These are phyloP conservation scores for Cephalopholis sonnerati DNA, from an alignment of 2,113 vertebrate genomes.

Conservation along the genomic window DNA sequence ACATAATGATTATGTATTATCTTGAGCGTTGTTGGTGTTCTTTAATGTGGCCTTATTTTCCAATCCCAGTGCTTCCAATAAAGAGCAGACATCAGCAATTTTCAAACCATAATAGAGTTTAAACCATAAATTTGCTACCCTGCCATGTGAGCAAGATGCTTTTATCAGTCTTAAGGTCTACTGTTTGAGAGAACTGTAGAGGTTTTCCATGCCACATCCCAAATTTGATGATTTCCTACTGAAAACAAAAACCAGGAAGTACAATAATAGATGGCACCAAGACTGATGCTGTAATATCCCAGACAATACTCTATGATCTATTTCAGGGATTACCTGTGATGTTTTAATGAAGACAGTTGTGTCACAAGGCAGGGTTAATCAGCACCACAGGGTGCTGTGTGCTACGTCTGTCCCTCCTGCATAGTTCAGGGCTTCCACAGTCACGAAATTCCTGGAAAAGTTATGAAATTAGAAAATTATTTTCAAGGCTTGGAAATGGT, in stretches of 20 bases:
- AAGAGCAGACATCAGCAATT: conserved; percentile 75
- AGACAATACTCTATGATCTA: conserved; percentile 14
- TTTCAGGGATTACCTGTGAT: background rate
- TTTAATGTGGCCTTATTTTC: conserved; percentile 75
- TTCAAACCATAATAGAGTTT: conserved; percentile 69
- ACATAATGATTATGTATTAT: conserved; percentile 66
- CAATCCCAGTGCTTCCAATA: conserved; percentile 57
- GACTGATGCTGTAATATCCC: conserved; percentile 20
- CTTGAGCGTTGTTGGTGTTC: conserved; percentile 48
- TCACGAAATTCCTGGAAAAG: too few relatives aligned
- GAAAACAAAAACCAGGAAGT: conserved; percentile 32
- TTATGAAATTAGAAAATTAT: too few relatives aligned
- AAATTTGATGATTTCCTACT: conserved; percentile 52
- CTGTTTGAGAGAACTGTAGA: conserved; percentile 37
- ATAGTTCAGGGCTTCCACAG: too few relatives aligned
- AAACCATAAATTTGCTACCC: conserved; percentile 54
- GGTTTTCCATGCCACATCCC: conserved; percentile 53
- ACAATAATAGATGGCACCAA: conserved; percentile 30
- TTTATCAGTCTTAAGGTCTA: conserved; percentile 39
- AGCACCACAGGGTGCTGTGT: conserved; percentile 50
- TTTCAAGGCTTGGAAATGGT: too few relatives aligned
- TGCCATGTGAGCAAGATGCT: conserved; percentile 37
- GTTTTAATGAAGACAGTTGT: conserved; percentile 46
- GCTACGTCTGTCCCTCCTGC: conserved; percentile 47
- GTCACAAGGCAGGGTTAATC: conserved; percentile 56